Base-by-base conservation (phyloP, 1,140 invertebrate species). In the Gonioctena quinquepunctata region DNA sequence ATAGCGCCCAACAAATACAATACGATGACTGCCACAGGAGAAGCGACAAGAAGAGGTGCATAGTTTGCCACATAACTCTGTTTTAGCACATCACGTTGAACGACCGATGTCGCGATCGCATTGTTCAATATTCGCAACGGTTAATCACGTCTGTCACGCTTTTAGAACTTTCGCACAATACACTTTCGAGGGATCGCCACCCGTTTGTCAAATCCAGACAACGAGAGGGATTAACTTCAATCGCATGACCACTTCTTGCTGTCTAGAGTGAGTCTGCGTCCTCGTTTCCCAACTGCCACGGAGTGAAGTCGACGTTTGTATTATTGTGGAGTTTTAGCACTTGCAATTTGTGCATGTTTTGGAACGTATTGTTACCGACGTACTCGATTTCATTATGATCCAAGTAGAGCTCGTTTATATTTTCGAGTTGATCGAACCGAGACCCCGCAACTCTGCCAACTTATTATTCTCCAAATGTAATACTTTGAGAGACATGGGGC, bases 381-480 rank as follows among this genome's bases (percentile, higher is more conserved):
- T 87, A 88, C 13, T 85, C 81, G 60, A 95, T 89, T 25, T 87
- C 83, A 83, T 96, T 95, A 78, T 92, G 89, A 77, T 95, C 92
- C 26, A 96, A 85, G 84, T 95, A 94, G 13, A 96, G 86, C 79
- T 94, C 93, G 74, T 90, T 89, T 27, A 95, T 85, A 78, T 88
- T 89, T 80, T 91, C 89, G 52, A 95, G 79, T 76, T 88, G 87
- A 74, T 87, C 86, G 79, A 96, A 90, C 81, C 93, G 79, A 90
- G 90, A 1, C 93, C 93, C 66, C 90, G 87, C 22, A 95, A 84
- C 70, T 89, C 87, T 64, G 87, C 87, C 48, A 96, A 86, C 74
- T 90, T 87, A 83, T 96, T 96, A 81, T 92, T 90, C 81, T 94
- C 92, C 74, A 95, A 87, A 83, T 94, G 92, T n/a, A 95, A 85